Evolutionary conservation across 2,113 vertebrate species (phyloP).

Genomic region (Melanostigma gelatinosum): DNA sequence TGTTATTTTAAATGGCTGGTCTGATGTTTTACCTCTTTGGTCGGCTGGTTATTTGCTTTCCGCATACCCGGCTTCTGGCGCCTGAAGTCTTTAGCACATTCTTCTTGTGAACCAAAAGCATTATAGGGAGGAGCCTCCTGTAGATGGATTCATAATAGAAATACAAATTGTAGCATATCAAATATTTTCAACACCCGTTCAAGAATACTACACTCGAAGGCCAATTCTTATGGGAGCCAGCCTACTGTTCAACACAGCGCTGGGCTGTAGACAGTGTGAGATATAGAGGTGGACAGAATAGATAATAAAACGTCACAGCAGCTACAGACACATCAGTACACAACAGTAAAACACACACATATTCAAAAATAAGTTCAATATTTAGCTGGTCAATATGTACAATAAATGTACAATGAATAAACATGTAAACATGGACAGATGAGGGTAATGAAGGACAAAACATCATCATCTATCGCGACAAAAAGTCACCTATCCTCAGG

Average conservation of each 20-base stretch:
- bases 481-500: neutral
- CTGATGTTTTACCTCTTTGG: constrained; percentile 25
- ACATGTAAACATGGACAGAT: neutral
- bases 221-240: no score
- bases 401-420: neutral
- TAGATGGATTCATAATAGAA: no score
- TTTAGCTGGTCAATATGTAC: no score
- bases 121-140: constrained; percentile 94
- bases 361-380: neutral
- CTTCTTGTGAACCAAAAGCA: constrained; percentile 89
- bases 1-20: neutral
- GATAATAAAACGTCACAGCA: neutral
- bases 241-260: no score
- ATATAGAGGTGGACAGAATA: no score
- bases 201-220: no score
- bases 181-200: no score
- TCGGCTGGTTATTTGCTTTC: neutral
- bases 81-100: constrained; percentile 85
- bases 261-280: no score
- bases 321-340: neutral
- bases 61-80: constrained; percentile 60
- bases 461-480: neutral
- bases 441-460: neutral
- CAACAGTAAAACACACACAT: neutral
- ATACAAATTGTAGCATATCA: no score